phyloP scores from a whole-genome alignment of 2,113 vertebrate genomes.

The Cottus gobio region DNA sequence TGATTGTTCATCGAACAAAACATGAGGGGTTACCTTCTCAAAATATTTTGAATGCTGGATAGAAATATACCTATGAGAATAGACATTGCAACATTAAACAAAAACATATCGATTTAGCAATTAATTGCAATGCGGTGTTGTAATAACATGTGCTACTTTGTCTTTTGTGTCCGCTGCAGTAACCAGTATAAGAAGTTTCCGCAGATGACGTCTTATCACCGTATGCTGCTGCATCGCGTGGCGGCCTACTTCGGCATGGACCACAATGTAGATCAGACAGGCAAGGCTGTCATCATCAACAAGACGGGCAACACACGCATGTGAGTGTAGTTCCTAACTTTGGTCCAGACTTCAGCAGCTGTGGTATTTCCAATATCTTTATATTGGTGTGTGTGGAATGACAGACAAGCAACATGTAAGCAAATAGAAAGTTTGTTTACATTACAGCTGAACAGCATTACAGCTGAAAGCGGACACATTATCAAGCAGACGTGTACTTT shows the following conservation, averaged over 20 bases:
- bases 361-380: no score
- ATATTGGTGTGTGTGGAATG: neutral
- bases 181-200: conserved; percentile 99
- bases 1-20: neutral
- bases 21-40: neutral
- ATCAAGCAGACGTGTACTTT: neutral
- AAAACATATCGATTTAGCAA: neutral
- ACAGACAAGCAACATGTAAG: neutral
- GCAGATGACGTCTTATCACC: conserved; percentile 99
- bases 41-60: neutral
- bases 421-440: neutral
- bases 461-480: neutral
- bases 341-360: neutral
- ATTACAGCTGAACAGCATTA: no score
- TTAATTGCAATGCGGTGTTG: neutral
- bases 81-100: neutral
- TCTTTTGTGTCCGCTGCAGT: conserved; percentile 75
- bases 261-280: conserved; percentile 99
- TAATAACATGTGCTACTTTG: neutral
- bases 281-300: conserved; percentile 99
- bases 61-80: neutral
- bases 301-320: conserved; percentile 98
- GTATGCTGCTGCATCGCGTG: conserved; percentile 98
- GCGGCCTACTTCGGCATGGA: conserved; percentile 99
- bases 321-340: conserved; percentile 81